Evolutionary conservation across 1,140 invertebrate species (phyloP), one percentile per base, ranked within the genome.

Genomic region (Pantala flavescens): DNA sequence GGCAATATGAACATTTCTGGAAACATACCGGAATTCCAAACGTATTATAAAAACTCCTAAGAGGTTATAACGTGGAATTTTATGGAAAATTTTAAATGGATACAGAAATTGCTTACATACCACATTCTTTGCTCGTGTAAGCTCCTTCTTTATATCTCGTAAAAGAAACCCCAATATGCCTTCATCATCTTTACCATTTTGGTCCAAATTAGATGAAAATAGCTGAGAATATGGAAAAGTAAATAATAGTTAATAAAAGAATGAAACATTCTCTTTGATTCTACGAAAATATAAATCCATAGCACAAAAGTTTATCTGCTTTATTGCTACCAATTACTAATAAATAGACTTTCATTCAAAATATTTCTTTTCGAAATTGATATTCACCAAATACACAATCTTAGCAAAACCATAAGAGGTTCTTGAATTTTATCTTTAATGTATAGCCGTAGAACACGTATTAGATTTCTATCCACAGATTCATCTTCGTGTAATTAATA

Each of bases 161-260:
- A 79, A 76, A 72, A 90, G 77, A 81, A 90, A 90, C 14, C 89
- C 89, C 49, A 88, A 80, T 75, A 90, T 88, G 0, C 89, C 89
- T 76, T 89, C 83, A 70, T 85, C 79, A 74, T 88, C 85, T 23
- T 81, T 80, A 9, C 88, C 88, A 77, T 84, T 85, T 77, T 90
- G 89, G 76, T 83, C 82, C 78, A 90, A 84, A 23, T 86, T 88
- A 70, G 87, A 87, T 0, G 88, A 86, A 76, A 90, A 84, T 0
- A 90, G 81, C 88, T 89, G 78, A 63, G 12, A 63, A 5, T 14
- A 63, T 5, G 12, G 9, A 16, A 63, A 19, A 16, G 12, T 63
- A 63, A 63, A 63, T 7, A 3, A 5, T 63, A 7, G n/a, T 7
- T 63, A 19, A 19, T 63, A 63, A 7, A 7, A 14, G n/a, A 7